phyloP scores from a whole-genome alignment of 1,140 invertebrate genomes.

The Eubasilissa regina region DNA sequence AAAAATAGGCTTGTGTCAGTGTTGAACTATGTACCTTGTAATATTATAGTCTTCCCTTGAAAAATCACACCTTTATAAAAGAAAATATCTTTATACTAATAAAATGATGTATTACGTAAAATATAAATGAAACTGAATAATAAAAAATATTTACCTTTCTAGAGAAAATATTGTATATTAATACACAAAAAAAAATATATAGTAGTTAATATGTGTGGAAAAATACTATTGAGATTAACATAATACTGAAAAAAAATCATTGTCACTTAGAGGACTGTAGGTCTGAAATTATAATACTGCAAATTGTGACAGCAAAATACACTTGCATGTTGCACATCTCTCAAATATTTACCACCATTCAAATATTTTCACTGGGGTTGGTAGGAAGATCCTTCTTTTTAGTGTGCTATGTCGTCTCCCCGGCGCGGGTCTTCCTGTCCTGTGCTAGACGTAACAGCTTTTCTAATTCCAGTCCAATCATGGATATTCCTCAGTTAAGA shows the following conservation, averaged over 20 bases:
- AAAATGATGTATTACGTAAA: slow-evolving; percentile 3
- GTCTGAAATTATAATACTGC: slow-evolving; percentile 42
- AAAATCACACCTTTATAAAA: slow-evolving; percentile 38
- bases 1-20: background rate
- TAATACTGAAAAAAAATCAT: slow-evolving; percentile 33
- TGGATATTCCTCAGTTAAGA: no score
- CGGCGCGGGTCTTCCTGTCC: no score
- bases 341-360: slow-evolving; percentile 32
- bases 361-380: background rate
- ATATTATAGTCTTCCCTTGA: slow-evolving; percentile 55
- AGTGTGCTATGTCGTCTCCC: no score
- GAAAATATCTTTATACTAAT: slow-evolving; percentile 46
- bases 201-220: slow-evolving; percentile 26
- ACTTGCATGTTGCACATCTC: slow-evolving; percentile 56
- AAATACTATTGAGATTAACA: slow-evolving; percentile 16
- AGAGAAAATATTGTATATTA: slow-evolving; percentile 33
- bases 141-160: slow-evolving; percentile 32
- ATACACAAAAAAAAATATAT: slow-evolving; percentile 5
- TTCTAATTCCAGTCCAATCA: no score
- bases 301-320: slow-evolving; percentile 40
- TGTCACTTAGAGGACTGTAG: slow-evolving; percentile 45
- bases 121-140: slow-evolving; percentile 23
- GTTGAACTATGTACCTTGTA: slow-evolving; percentile 46
- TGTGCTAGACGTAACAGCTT: no score
- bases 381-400: no score